Conservation (phyloP, 2,113 vertebrate species). For the Percopsis transmontana region DNA sequence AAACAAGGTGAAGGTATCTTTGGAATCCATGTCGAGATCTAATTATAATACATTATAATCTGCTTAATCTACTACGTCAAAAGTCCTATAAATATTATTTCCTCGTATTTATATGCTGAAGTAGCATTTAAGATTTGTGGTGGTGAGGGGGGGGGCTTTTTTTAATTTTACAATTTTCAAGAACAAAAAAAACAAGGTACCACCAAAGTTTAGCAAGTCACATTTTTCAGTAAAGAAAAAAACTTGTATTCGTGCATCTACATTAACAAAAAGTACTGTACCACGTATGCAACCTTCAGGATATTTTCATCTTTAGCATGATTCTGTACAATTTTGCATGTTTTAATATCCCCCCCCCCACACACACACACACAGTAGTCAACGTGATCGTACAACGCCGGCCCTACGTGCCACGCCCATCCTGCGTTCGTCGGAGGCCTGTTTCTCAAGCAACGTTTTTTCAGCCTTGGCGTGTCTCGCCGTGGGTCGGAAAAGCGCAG, state of each 20-base stretch:
- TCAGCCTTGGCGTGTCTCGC: conserved; percentile 30
- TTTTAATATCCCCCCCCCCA: conserved; percentile 62
- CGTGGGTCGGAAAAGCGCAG: conserved; percentile 6
- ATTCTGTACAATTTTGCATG: conserved; percentile 84
- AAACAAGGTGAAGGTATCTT: conserved; percentile 79
- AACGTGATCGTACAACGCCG: conserved; percentile 64
- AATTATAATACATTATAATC: conserved; percentile 79
- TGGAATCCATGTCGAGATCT: conserved; percentile 78
- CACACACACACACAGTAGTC: conserved; percentile 82
- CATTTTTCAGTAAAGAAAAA: conserved; percentile 81
- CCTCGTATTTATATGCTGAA: conserved; percentile 86
- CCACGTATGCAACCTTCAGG: conserved; percentile 80
- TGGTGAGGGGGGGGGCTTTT: conserved; percentile 30
- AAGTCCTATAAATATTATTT: conserved; percentile 84
- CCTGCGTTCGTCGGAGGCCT: conserved; percentile 22
- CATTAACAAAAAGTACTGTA: conserved; percentile 78
- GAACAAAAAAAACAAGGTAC: conserved; percentile 73
- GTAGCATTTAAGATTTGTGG: conserved; percentile 82
- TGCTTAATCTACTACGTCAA: conserved; percentile 79
- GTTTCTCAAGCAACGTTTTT: conserved; percentile 23
- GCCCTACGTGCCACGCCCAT: conserved; percentile 20
- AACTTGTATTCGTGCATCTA: conserved; percentile 81
- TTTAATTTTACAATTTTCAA: conserved; percentile 80
- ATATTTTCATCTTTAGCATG: conserved; percentile 83
- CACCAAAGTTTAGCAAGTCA: conserved; percentile 82